Base-by-base conservation (phyloP, 2,113 vertebrate genomes). In the Centropus unirufus region DNA sequence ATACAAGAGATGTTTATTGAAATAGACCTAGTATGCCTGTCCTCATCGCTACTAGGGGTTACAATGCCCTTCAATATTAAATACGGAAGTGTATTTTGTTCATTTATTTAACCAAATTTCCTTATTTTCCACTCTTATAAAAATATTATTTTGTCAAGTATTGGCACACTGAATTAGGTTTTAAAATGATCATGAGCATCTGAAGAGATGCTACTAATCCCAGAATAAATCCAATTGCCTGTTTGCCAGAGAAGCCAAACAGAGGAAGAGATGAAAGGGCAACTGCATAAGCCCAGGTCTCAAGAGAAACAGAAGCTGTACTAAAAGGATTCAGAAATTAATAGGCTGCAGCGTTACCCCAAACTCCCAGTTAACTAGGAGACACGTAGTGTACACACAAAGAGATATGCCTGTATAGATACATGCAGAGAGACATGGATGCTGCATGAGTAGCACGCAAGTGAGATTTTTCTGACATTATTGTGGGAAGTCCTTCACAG, bases 301-400 rank as follows among this genome's bases (percentile, higher is more conserved):
- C 90, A 78, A 91, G 46, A 90, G 83, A 94, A 95, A 78, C 36
- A 67, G 67, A 81, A 74, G 34, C 34, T 86, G 47, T 58, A 90
- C 36, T 80, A 90, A 90, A 89, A 23, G 34, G 67, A 61, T 68
- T 87, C 74, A 59, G 63, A 81, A 67, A 64, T 70, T 39, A 95
- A 39, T 59, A 58, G 49, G 67, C 55, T 85, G 61, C 44, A 72
- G 1, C 46, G 84, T 62, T 78, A 74, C 75, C 72, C 51, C 52
- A 75, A 84, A 68, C 39, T 73, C 59, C n/a, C 26, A 85, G 7
- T 57, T n/a, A 77, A 94, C 17, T 18, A 63, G 69, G 26, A 83
- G 24, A n/a, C 29, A 19, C 4, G 32, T 10, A 69, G 49, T 34
- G 32, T 10, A 55, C 8, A 59, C 9, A 57, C 23, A 30, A 10